Evolutionary conservation across 2,113 vertebrate species (phyloP).

Genomic region (Tympanuchus pallidicinctus): DNA sequence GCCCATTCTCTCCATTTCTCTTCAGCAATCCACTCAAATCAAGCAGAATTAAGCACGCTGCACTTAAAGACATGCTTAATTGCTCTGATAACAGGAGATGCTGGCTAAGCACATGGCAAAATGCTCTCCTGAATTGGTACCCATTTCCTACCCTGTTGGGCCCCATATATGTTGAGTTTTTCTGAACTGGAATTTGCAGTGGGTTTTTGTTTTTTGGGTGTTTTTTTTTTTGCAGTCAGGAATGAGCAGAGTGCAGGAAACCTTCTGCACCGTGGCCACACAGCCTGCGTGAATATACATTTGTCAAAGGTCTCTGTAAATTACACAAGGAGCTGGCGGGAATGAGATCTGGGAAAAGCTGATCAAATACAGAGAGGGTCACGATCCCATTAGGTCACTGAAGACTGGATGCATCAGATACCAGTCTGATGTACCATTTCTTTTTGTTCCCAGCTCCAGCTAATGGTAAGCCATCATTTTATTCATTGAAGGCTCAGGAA

Average conservation of each 20-base stretch:
- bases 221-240: not conserved
- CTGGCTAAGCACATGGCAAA: not conserved
- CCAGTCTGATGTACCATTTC: not conserved
- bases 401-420: conserved; percentile 25
- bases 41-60: not conserved
- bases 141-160: not conserved
- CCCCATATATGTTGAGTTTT: not conserved
- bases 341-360: conserved; percentile 53
- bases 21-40: not conserved
- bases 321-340: not conserved
- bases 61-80: not conserved
- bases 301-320: conserved; percentile 32
- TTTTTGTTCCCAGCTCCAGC: conserved; percentile 32
- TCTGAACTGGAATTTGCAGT: not conserved
- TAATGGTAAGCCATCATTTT: not conserved
- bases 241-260: not conserved
- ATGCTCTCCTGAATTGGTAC: not conserved
- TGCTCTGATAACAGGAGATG: not conserved
- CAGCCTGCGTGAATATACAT: not conserved
- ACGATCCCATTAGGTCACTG: conserved; percentile 54
- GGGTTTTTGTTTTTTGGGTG: not conserved
- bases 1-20: not conserved
- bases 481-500: conserved; percentile 45
- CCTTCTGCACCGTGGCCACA: not conserved
- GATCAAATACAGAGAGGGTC: conserved; percentile 55